Evolutionary conservation across 1,140 invertebrate genomes (phyloP), one percentile per base, ranked within the genome.

Genomic region (Parapsyche elsis): DNA sequence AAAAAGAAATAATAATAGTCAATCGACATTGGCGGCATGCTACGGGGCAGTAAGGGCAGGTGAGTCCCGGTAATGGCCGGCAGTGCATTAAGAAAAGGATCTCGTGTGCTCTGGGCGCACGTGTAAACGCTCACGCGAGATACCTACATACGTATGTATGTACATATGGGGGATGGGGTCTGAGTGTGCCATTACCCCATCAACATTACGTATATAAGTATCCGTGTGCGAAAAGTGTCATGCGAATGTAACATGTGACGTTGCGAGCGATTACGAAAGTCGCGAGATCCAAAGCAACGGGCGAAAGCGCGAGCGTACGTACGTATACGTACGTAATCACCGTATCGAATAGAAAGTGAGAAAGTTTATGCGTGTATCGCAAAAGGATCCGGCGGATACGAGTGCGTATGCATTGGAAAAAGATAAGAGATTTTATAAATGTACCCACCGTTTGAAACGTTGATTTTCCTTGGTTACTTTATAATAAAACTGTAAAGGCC

Each of bases 31-130:
- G 14, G 16, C 2, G 38, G 78, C 24, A 46, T 64, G 71, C 19
- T 24, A 16, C 7, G 0, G 38, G 77, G 77, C 30, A 46, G 64
- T 44, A 78, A 44, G 12, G 14, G 19, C 64, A 67, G 71, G 71
- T 73, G 44, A 73, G 70, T 19, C 23, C 46, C 0, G 67, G 23
- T 76, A 81, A 81, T 79, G 81, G 78, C 77, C 71, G 76, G 77
- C 81, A 81, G 76, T 81, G 81, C 81, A 81, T 81, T 81, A 81
- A 76, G 77, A 78, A 57, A 74, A 76, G 73, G 73, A 76, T 57
- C 73, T 23, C 70, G 24, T 76, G 21, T 76, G 12, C 49, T 14
- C 38, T 23, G 23, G 64, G 59, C 9, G 30, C 64, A 70, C 64
- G 77, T 71, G 77, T 44, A 23, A 78, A 78, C 64, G 53, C 77